These are phyloP conservation scores for Paramuricea clavata DNA, from an alignment of 92 coral and sea anemone species.

Conservation along the genomic window DNA sequence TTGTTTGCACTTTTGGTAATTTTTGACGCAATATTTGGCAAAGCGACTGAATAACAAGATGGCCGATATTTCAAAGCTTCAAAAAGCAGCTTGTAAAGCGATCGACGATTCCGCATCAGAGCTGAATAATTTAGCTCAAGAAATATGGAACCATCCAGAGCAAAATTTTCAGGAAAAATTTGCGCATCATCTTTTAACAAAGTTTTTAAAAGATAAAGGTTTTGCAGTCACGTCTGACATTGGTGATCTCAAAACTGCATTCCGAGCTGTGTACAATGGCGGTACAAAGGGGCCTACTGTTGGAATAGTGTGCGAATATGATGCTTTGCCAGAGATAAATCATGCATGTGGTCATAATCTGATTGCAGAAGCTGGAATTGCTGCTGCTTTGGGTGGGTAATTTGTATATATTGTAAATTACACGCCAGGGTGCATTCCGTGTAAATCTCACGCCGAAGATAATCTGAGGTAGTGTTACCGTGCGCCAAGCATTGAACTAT, in stretches of 20 bases:
- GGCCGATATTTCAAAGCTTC: conserved; percentile 69
- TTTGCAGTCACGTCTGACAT: conserved; percentile 73
- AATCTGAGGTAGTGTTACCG: too few relatives aligned
- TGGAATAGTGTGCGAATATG: conserved; percentile 89
- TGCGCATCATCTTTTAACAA: conserved; percentile 77
- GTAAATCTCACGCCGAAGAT: too few relatives aligned
- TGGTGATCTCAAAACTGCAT: conserved; percentile 79
- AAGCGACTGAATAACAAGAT: too few relatives aligned
- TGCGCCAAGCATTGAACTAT: too few relatives aligned
- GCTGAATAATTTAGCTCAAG: conserved; percentile 80
- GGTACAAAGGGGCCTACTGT: conserved; percentile 52
- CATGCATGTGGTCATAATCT: conserved; percentile 98
- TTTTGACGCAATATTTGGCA: too few relatives aligned
- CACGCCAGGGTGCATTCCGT: too few relatives aligned
- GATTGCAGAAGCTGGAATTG: conserved; percentile 92
- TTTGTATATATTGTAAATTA: background rate
- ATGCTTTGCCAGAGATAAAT: conserved; percentile 91
- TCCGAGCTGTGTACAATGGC: conserved; percentile 74
- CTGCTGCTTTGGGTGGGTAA: conserved; percentile 85
- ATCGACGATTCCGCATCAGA: conserved; percentile 72
- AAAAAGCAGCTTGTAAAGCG: conserved; percentile 69
- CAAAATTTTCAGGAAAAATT: conserved; percentile 71
- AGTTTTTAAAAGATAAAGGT: conserved; percentile 72
- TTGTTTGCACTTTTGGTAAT: too few relatives aligned
- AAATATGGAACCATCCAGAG: conserved; percentile 89